Conservation (phyloP, 2,888 invertebrate genomes). For the Barypeithes pellucidus region DNA sequence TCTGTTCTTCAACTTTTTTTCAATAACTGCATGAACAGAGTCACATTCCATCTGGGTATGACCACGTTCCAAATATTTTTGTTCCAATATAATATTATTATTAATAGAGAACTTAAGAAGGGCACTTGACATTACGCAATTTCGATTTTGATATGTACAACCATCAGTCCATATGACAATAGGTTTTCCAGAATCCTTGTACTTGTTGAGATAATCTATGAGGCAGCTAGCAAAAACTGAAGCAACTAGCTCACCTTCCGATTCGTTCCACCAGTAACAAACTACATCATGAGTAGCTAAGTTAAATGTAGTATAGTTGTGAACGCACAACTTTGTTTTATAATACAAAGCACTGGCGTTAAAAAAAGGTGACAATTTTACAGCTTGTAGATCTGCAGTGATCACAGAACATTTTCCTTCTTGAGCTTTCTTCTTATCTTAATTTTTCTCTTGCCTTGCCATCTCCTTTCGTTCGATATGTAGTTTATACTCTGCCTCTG, state of each 20-base stretch:
- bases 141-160: too few species aligned
- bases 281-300: constrained; percentile 57
- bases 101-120: too few species aligned
- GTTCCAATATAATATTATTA: too few species aligned
- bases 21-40: too few species aligned
- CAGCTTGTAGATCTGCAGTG: constrained; percentile 29
- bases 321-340: constrained; percentile 62
- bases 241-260: constrained; percentile 44
- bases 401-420: constrained; percentile 11
- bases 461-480: too few species aligned
- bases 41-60: too few species aligned
- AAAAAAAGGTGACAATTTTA: constrained; percentile 26
- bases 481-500: too few species aligned
- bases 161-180: constrained; percentile 42
- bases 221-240: constrained; percentile 39
- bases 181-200: constrained; percentile 28
- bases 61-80: too few species aligned
- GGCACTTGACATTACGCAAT: too few species aligned
- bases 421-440: constrained; percentile 20
- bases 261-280: constrained; percentile 48
- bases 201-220: constrained; percentile 37
- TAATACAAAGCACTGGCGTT: constrained; percentile 61
- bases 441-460: constrained; percentile 19
- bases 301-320: constrained; percentile 58
- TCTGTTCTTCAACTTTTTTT: too few species aligned